phyloP scores from a whole-genome alignment of 2,888 invertebrate species.

The Lottia gigantea region DNA sequence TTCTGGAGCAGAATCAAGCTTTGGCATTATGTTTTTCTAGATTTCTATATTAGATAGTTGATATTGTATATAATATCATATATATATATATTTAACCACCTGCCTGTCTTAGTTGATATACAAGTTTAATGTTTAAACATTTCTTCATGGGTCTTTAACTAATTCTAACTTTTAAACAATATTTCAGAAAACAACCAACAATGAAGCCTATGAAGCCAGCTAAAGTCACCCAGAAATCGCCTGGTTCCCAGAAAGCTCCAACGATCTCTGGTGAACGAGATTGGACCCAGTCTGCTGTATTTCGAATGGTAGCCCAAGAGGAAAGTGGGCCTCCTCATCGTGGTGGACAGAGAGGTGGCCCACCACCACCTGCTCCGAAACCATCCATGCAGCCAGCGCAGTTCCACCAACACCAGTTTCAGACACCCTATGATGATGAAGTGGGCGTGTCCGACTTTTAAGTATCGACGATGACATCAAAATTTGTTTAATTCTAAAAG shows the following conservation, averaged over 20 bases:
- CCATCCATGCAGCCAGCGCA: constrained; percentile 25
- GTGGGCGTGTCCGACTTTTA: constrained; percentile 46
- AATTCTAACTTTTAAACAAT: neutral
- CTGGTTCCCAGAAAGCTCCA: constrained; percentile 17
- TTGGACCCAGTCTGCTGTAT: constrained; percentile 49
- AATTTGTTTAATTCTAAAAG: no score
- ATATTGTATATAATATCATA: no score
- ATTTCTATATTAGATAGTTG: no score
- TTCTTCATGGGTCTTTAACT: no score
- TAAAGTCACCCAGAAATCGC: constrained; percentile 3
- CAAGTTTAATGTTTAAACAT: no score
- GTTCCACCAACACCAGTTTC: constrained; percentile 11
- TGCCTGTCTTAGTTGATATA: no score
- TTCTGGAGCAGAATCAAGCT: no score
- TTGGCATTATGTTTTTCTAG: no score
- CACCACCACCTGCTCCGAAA: constrained; percentile 18
- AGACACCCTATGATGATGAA: constrained; percentile 34
- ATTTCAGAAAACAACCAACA: constrained; percentile 2
- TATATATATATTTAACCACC: no score
- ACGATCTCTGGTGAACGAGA: constrained; percentile 39
- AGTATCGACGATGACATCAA: neutral
- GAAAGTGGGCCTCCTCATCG: constrained; percentile 27
- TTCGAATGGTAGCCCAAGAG: constrained; percentile 43
- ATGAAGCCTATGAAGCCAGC: neutral
- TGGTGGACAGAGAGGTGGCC: constrained; percentile 8